These are phyloP conservation scores for Polymixis lichenea DNA, from an alignment of 2,888 invertebrate genomes.

Conservation along the genomic window DNA sequence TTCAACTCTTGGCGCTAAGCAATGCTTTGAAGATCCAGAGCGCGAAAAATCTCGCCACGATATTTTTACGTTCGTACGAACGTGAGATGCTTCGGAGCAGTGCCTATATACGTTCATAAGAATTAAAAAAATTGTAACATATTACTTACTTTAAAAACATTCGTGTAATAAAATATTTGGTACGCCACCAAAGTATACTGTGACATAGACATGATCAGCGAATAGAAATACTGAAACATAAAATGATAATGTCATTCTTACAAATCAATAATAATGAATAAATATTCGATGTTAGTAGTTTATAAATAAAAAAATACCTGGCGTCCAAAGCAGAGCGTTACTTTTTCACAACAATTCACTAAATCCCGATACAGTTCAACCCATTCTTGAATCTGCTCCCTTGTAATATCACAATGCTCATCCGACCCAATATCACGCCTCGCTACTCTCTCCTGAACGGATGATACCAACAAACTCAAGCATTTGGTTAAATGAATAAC, in stretches of 20 bases:
- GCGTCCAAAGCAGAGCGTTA: constrained; percentile 9
- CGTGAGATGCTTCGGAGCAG: too few species aligned
- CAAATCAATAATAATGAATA: neutral
- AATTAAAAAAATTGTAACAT: too few species aligned
- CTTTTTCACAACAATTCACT: constrained; percentile 10
- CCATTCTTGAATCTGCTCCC: constrained; percentile 13
- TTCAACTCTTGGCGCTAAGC: too few species aligned
- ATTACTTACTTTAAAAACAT: constrained; percentile 6
- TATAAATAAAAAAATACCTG: constrained; percentile 12
- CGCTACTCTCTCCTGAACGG: neutral
- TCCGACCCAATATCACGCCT: neutral
- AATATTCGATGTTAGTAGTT: too few species aligned
- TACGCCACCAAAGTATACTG: constrained; percentile 4
- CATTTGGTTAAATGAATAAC: constrained; percentile 1
- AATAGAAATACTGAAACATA: constrained; percentile 22
- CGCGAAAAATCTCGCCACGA: too few species aligned
- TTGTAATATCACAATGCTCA: constrained; percentile 5
- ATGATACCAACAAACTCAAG: neutral
- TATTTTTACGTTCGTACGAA: too few species aligned
- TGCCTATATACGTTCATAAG: too few species aligned
- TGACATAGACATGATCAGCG: neutral
- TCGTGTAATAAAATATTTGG: neutral
- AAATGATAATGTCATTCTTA: neutral
- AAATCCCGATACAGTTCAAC: constrained; percentile 24
- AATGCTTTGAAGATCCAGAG: too few species aligned